Evolutionary conservation across 2,797 vertebrate species (phyloP).

Genomic region (Leucoraja ocellata): DNA sequence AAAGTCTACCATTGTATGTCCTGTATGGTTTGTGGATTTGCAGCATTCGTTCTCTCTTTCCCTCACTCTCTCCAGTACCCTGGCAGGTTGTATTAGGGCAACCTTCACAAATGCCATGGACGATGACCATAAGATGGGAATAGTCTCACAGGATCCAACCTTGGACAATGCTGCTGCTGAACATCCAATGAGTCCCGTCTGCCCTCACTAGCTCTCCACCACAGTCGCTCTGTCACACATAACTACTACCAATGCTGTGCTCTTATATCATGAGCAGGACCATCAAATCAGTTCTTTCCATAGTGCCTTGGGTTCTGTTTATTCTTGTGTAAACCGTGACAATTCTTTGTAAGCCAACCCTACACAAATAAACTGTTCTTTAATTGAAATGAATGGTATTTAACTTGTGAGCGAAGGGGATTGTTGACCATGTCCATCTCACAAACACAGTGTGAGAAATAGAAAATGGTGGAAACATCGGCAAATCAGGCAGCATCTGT

Average conservation of each 20-base stretch:
- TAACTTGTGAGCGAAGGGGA: not conserved
- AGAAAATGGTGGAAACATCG: too few relatives aligned
- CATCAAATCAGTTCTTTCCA: not conserved
- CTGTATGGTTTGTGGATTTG: not conserved
- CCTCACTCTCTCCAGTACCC: not conserved
- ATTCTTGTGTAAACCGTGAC: not conserved
- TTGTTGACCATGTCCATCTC: not conserved
- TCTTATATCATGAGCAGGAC: too few relatives aligned
- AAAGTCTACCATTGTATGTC: not conserved
- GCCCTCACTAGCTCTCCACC: not conserved
- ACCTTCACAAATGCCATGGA: not conserved
- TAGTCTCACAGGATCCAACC: not conserved
- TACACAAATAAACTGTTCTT: slow-evolving; percentile 29
- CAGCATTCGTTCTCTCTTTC: not conserved
- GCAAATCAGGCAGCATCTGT: too few relatives aligned
- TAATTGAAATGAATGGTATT: not conserved
- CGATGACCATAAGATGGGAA: not conserved
- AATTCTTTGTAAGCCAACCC: slow-evolving; percentile 18
- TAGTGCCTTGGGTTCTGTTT: not conserved
- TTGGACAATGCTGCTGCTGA: not conserved
- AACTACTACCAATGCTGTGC: not conserved
- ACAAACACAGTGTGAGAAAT: too few relatives aligned
- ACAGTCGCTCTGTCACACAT: too few relatives aligned
- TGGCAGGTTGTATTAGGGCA: not conserved
- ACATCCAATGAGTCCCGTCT: not conserved